phyloP scores from a whole-genome alignment of 2,113 vertebrate species.

The Syngnathoides biaculeatus region DNA sequence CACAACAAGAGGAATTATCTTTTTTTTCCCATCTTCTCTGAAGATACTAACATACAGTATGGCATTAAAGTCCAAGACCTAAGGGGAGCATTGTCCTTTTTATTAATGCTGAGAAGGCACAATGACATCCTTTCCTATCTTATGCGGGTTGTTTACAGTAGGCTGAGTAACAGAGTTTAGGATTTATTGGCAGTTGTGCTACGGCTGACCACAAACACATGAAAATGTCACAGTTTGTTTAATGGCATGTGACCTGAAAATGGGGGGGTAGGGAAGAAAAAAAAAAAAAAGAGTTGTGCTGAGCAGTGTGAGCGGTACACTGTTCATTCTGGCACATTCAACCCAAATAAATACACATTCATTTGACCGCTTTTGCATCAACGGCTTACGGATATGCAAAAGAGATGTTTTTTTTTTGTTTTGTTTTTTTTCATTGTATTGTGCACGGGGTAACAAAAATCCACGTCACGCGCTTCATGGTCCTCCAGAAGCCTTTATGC shows the following conservation, averaged over 20 bases:
- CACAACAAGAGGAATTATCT: background rate
- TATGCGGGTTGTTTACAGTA: constrained; percentile 58
- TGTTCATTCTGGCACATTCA: constrained; percentile 5
- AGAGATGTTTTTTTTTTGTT: constrained; percentile 1
- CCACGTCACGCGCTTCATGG: background rate
- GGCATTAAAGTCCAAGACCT: constrained; percentile 62
- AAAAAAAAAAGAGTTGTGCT: constrained; percentile 10
- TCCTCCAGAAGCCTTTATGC: background rate
- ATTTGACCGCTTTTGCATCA: constrained; percentile 6
- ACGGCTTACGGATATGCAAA: background rate
- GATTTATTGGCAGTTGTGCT: constrained; percentile 65
- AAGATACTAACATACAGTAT: constrained; percentile 45
- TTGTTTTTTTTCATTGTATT: constrained; percentile 6
- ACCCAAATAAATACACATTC: background rate
- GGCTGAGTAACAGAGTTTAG: constrained; percentile 54
- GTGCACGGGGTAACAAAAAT: background rate
- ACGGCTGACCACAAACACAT: constrained; percentile 58
- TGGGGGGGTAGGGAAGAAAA: background rate
- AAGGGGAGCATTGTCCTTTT: constrained; percentile 61
- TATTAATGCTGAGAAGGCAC: constrained; percentile 64
- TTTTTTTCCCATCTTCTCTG: background rate
- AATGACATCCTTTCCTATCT: constrained; percentile 29
- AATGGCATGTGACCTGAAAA: constrained; percentile 52
- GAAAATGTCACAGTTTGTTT: constrained; percentile 65
- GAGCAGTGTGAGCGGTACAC: constrained; percentile 18